A percentile compares a stretch with the other conserved stretches of the same genome.
Conservation (phyloP, 2,113 vertebrate species). For the Lagenorhynchus albirostris region DNA sequence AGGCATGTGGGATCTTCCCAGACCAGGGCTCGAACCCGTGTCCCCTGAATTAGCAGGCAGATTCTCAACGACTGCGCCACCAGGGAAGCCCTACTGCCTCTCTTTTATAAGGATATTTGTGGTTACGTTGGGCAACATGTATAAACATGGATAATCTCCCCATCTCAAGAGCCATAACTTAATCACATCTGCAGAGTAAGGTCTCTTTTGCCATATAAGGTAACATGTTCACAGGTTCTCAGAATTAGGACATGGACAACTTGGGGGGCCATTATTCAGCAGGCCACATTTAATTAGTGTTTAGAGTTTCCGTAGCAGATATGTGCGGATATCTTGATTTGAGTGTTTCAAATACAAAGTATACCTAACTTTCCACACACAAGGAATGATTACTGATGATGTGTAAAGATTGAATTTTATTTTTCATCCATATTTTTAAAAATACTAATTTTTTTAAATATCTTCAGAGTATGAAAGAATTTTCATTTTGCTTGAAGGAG, state of each 20-base stretch:
- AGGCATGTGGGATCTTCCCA: too few species aligned
- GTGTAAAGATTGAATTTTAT: background rate
- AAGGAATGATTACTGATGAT: background rate
- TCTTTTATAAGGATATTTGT: background rate
- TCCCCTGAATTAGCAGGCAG: too few species aligned
- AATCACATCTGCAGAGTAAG: constrained; percentile 2
- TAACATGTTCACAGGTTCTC: background rate
- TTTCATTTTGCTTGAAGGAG: constrained; percentile 92
- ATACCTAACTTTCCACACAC: background rate
- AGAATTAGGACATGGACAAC: background rate
- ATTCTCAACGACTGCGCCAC: too few species aligned
- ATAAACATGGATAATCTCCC: constrained; percentile 12
- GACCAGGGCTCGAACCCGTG: too few species aligned
- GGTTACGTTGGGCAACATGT: background rate
- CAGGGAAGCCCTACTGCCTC: background rate
- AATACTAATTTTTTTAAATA: constrained; percentile 20
- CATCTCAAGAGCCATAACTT: background rate
- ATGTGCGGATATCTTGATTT: background rate
- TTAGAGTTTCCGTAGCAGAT: background rate
- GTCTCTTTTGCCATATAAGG: background rate
- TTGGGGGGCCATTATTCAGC: background rate
- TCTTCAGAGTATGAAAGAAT: constrained; percentile 92
- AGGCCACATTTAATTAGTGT: background rate
- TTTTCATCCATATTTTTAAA: constrained; percentile 19
- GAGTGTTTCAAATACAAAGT: background rate